Conservation (phyloP, 2,888 invertebrate species). For the Maniola hyperantus region DNA sequence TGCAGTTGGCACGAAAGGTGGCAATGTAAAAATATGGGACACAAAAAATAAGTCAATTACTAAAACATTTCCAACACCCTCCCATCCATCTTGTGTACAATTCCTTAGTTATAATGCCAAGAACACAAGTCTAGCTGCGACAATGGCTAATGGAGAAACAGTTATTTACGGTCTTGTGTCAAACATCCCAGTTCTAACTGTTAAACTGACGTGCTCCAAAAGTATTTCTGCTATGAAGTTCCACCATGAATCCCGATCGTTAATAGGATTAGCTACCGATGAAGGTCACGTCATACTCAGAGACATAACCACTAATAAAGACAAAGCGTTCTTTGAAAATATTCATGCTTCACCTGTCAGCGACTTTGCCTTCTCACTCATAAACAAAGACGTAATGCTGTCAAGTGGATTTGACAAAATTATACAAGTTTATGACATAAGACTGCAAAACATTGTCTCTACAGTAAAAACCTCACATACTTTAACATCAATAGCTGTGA, state of each 20-base stretch:
- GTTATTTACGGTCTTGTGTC: slow-evolving; percentile 76
- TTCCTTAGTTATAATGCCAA: slow-evolving; percentile 74
- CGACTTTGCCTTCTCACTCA: slow-evolving; percentile 79
- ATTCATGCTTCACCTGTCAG: slow-evolving; percentile 83
- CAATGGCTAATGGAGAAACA: slow-evolving; percentile 77
- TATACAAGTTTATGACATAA: slow-evolving; percentile 82
- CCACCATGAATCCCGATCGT: slow-evolving; percentile 71
- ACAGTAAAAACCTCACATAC: slow-evolving; percentile 66
- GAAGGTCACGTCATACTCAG: slow-evolving; percentile 74
- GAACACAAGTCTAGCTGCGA: slow-evolving; percentile 74
- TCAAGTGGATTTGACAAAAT: slow-evolving; percentile 82
- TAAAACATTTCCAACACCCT: slow-evolving; percentile 71
- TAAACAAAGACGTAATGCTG: slow-evolving; percentile 80
- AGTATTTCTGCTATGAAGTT: slow-evolving; percentile 77
- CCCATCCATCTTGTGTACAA: slow-evolving; percentile 66
- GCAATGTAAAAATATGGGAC: slow-evolving; percentile 77
- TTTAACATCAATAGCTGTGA: slow-evolving; percentile 68
- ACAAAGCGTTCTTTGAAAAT: slow-evolving; percentile 73
- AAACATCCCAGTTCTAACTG: slow-evolving; percentile 71
- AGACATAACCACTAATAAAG: slow-evolving; percentile 73
- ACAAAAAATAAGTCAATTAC: slow-evolving; percentile 73
- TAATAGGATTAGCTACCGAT: slow-evolving; percentile 77
- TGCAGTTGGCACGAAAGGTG: slow-evolving; percentile 73
- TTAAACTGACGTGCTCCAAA: slow-evolving; percentile 68
- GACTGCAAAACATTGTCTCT: slow-evolving; percentile 72